Conservation (phyloP, 1,140 invertebrate genomes). For the Sarcophaga bullata region DNA sequence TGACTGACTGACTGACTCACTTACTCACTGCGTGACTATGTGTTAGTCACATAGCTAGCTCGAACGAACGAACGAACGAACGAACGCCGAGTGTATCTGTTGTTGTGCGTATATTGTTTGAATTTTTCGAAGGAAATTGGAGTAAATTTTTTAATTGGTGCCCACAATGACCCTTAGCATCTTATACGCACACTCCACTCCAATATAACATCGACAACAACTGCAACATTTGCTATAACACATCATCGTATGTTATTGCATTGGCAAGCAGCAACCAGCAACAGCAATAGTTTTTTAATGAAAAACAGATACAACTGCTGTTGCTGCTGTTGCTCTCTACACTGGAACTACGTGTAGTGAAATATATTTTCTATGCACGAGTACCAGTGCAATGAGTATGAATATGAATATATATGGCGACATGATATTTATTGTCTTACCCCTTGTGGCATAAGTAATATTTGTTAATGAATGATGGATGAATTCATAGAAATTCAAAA, state of each 20-base stretch:
- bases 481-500: neutral
- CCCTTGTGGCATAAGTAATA: neutral
- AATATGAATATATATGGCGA: neutral
- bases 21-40: too few species aligned
- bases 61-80: too few species aligned
- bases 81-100: neutral
- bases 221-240: neutral
- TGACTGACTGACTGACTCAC: too few species aligned
- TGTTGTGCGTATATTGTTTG: neutral
- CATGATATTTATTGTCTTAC: neutral
- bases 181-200: neutral
- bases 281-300: neutral
- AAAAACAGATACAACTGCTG: neutral
- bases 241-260: too few species aligned
- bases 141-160: conserved; percentile 22
- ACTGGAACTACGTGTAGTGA: too few species aligned
- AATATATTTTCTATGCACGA: too few species aligned
- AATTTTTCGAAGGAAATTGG: conserved; percentile 11
- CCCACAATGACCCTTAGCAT: conserved; percentile 17
- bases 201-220: neutral
- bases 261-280: neutral
- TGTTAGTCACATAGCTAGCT: too few species aligned
- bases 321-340: too few species aligned
- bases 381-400: too few species aligned
- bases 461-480: conserved; percentile 18